A percentile compares a stretch with the other conserved stretches of the same genome.
These are phyloP conservation scores for Lordiphosa clarofinis DNA, from an alignment of 1,140 invertebrate genomes.

Conservation along the genomic window DNA sequence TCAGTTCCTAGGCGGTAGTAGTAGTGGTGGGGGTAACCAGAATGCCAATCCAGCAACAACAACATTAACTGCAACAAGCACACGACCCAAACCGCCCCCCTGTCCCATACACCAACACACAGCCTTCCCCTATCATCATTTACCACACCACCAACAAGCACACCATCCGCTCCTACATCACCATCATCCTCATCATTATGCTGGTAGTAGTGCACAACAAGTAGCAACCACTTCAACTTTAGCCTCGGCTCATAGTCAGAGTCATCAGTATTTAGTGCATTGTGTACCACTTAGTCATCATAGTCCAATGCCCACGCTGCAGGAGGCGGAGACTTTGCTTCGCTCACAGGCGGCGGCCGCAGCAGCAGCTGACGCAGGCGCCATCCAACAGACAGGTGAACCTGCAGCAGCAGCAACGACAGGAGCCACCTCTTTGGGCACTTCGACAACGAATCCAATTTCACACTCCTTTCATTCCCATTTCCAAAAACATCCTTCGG, in stretches of 20 bases:
- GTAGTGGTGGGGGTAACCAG: constrained; percentile 67
- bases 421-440: constrained; percentile 3
- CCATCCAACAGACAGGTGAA: constrained; percentile 6
- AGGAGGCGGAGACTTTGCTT: constrained; percentile 62
- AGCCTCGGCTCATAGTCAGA: constrained; percentile 76
- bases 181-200: constrained; percentile 16
- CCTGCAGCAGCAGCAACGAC: constrained; percentile 14
- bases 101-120: constrained; percentile 69
- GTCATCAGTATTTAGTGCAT: constrained; percentile 79
- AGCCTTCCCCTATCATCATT: constrained; percentile 56
- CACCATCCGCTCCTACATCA: constrained; percentile 23
- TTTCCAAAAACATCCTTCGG: constrained; percentile 78
- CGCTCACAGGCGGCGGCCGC: constrained; percentile 48
- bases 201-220: constrained; percentile 72
- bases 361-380: constrained; percentile 21
- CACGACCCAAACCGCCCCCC: constrained; percentile 51
- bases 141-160: constrained; percentile 23
- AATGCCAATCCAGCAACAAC: constrained; percentile 65
- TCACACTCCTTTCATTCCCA: constrained; percentile 67
- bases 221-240: constrained; percentile 66
- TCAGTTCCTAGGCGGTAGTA: constrained; percentile 85
- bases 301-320: constrained; percentile 76
- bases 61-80: constrained; percentile 53
- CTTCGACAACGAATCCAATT: constrained; percentile 1
- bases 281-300: constrained; percentile 76